phyloP scores from a whole-genome alignment of 2,113 vertebrate genomes.

The Corythaixoides concolor region DNA sequence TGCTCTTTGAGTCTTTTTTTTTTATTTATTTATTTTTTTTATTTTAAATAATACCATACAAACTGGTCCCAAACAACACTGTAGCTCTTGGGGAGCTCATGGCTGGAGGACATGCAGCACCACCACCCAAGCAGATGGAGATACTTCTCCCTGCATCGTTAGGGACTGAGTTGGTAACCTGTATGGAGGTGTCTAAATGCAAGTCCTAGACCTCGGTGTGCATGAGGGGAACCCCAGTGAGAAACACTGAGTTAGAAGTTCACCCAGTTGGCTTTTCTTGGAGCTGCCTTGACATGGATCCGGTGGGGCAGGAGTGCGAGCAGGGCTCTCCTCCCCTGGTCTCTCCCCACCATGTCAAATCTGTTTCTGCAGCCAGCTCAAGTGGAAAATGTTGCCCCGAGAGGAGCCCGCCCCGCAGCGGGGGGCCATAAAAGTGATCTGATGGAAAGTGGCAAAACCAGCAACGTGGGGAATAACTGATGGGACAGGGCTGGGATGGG shows the following conservation, averaged over 20 bases:
- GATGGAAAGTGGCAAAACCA: background rate
- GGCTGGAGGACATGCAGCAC: background rate
- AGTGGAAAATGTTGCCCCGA: background rate
- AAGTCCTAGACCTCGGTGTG: background rate
- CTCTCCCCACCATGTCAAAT: background rate
- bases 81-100: background rate
- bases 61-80: rapidly evolving
- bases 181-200: background rate
- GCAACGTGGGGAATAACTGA: background rate
- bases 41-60: background rate
- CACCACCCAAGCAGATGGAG: background rate
- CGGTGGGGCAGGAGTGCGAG: background rate
- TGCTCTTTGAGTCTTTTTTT: background rate
- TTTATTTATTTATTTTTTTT: background rate
- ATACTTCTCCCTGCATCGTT: background rate
- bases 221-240: background rate
- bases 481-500: background rate
- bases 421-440: background rate
- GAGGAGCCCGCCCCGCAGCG: rapidly evolving
- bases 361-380: background rate
- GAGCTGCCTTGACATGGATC: background rate
- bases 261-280: background rate
- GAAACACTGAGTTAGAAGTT: background rate
- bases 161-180: background rate
- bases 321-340: background rate